These are phyloP conservation scores for Myotis pilosus DNA, from an alignment of 2,797 vertebrate genomes.

Conservation along the genomic window DNA sequence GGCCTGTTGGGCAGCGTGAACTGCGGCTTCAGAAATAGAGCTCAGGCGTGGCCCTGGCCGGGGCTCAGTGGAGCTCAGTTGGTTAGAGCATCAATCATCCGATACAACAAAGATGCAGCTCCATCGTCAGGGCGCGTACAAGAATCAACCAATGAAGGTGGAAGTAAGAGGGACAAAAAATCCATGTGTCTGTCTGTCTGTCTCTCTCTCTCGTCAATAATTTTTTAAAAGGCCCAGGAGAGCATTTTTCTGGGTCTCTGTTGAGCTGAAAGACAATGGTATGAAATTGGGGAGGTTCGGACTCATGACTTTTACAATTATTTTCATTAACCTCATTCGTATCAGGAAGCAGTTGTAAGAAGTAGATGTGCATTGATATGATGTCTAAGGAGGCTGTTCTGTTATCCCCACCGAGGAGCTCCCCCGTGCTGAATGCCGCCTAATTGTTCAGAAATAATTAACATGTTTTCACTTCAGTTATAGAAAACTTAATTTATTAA, in stretches of 20 bases:
- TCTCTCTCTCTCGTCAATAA: too few relatives aligned
- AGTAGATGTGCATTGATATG: not conserved
- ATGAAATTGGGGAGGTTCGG: not conserved
- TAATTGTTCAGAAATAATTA: conserved; percentile 63
- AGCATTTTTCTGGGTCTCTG: not conserved
- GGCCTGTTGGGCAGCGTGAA: not conserved
- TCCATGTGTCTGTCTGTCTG: too few relatives aligned
- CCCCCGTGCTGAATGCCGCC: not conserved
- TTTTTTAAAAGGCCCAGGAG: not conserved
- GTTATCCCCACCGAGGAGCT: not conserved
- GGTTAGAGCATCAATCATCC: too few relatives aligned
- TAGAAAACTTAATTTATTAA: conserved; percentile 67
- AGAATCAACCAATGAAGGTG: too few relatives aligned
- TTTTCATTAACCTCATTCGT: not conserved
- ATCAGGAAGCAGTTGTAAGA: not conserved
- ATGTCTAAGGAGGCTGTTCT: not conserved
- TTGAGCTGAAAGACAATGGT: not conserved
- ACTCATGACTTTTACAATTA: not conserved
- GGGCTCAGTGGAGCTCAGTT: too few relatives aligned
- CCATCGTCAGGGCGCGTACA: too few relatives aligned
- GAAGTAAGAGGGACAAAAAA: too few relatives aligned
- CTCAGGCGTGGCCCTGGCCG: too few relatives aligned
- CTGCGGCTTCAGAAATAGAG: not conserved
- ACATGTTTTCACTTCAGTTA: conserved; percentile 51
- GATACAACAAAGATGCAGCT: too few relatives aligned